Base-by-base conservation (phyloP, 1,140 invertebrate genomes). In the Nilaparvata lugens region DNA sequence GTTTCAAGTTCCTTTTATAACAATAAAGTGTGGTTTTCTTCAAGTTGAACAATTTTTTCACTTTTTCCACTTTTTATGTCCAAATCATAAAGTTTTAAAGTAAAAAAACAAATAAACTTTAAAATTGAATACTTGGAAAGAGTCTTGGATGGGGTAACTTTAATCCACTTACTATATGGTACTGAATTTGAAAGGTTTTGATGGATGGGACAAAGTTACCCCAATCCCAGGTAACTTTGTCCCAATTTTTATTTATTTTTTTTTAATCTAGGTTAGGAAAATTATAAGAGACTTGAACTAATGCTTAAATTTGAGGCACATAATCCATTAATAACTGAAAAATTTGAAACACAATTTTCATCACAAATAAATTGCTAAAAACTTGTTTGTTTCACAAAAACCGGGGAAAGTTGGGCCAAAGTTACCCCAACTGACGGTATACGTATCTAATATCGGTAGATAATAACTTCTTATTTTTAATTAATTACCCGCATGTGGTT, bases 331-430 rank as follows among this genome's bases (percentile, higher is more conserved):
- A 48, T 48, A 48, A 18, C 45, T 19, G 16, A 23, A 19, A 19
- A 48, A 48, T 48, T 48, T 48, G 21, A 48, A 48, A 48, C 45
- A 19, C 45, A 48, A 48, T 48, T 48, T 48, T 18, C 16, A 48
- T 48, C 16, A 19, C 21, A 23, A 48, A 48, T 19, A 48, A 19
- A 19, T 23, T 19, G 16, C 16, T 48, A 48, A 19, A 19, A 48
- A 19, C 16, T 48, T 48, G 16, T 48, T 48, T 48, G 21, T 19
- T 48, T 48, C 45, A 48, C 16, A 19, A 23, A 48, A 18, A 23
- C 16, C n/a, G 21, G 16, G 45, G 21, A 48, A 48, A 48, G 21
- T 18, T 48, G 45, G 45, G 16, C 45, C 45, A 48, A 48, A 48
- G 45, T 48, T 19, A 23, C 21, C 45, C 45, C 45, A 23, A 18